These are phyloP conservation scores for Griposia aprilina DNA, from an alignment of 2,888 invertebrate species.

Conservation along the genomic window DNA sequence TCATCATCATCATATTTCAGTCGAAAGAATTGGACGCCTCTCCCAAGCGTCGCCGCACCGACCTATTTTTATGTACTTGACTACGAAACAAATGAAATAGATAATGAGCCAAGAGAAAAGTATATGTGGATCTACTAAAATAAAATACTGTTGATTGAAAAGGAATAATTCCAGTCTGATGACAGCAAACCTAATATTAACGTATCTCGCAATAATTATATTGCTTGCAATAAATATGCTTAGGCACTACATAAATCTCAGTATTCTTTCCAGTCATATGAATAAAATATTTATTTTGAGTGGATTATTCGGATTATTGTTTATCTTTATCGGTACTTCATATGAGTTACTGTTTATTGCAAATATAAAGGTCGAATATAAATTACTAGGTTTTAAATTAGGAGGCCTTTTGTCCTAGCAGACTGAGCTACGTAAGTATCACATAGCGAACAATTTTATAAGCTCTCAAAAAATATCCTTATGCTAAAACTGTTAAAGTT, in stretches of 20 bases:
- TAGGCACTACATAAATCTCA: background rate
- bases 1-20: too few relatives aligned
- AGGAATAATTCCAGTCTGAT: too few relatives aligned
- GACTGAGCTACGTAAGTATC: background rate
- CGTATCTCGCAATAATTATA: background rate
- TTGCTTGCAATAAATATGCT: background rate
- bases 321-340: constrained; percentile 40
- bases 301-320: constrained; percentile 24
- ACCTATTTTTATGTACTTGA: too few relatives aligned
- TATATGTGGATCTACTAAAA: too few relatives aligned
- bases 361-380: constrained; percentile 23
- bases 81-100: too few relatives aligned
- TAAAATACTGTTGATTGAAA: too few relatives aligned
- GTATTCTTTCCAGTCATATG: background rate
- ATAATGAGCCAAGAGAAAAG: too few relatives aligned
- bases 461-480: too few relatives aligned
- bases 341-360: constrained; percentile 39
- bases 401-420: background rate
- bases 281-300: constrained; percentile 14
- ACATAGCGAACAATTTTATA: background rate
- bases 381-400: constrained; percentile 12
- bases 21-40: too few relatives aligned
- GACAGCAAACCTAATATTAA: background rate
- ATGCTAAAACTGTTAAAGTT: background rate
- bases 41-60: too few relatives aligned